phyloP scores from a whole-genome alignment of 1,140 invertebrate species.

The Polypedilum vanderplanki region DNA sequence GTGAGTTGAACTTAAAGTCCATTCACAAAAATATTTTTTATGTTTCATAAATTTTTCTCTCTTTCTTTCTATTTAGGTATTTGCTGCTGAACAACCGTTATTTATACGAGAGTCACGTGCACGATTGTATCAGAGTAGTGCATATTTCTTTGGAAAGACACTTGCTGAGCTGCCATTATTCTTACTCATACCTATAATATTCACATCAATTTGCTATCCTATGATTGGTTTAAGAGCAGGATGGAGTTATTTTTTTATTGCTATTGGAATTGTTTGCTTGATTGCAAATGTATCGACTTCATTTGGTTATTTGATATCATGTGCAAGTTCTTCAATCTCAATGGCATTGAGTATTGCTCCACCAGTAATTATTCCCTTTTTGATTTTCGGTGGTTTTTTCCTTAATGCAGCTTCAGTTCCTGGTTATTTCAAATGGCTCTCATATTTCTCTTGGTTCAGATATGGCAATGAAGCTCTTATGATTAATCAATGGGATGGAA shows the following conservation, averaged over 20 bases:
- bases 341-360: slow-evolving; percentile 85
- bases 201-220: slow-evolving; percentile 79
- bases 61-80: slow-evolving; percentile 60
- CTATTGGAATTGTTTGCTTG: slow-evolving; percentile 65
- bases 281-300: slow-evolving; percentile 87
- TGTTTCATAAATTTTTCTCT: slow-evolving; percentile 16
- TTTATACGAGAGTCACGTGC: slow-evolving; percentile 87
- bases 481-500: slow-evolving; percentile 86
- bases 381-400: slow-evolving; percentile 94
- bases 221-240: slow-evolving; percentile 75
- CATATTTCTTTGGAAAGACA: slow-evolving; percentile 90
- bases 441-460: slow-evolving; percentile 91
- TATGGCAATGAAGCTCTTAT: slow-evolving; percentile 88
- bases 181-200: slow-evolving; percentile 72
- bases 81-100: slow-evolving; percentile 84
- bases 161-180: slow-evolving; percentile 80
- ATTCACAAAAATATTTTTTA: slow-evolving; percentile 1
- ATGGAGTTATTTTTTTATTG: slow-evolving; percentile 64
- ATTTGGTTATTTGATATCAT: slow-evolving; percentile 91
- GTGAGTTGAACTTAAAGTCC: slow-evolving; percentile 51
- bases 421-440: slow-evolving; percentile 81
- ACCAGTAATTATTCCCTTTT: slow-evolving; percentile 83
- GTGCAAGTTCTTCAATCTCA: slow-evolving; percentile 66
- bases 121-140: slow-evolving; percentile 86
- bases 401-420: slow-evolving; percentile 86